Evolutionary conservation across 2,113 vertebrate genomes (phyloP), one percentile per base, ranked within the genome.

Genomic region (Festucalex cinctus): DNA sequence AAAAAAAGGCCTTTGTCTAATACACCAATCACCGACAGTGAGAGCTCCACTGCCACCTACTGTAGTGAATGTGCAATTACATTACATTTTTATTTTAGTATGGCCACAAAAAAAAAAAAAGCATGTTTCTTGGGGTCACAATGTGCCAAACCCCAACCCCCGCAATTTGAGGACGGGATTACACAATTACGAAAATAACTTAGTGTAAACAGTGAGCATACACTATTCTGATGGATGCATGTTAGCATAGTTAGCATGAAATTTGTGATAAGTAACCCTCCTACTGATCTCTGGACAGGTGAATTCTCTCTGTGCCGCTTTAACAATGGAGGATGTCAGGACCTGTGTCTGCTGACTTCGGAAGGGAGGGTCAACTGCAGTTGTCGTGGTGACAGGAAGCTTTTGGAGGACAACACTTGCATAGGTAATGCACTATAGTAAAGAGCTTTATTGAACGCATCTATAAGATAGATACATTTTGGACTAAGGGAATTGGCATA

Each of bases 291-390:
- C 60, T 76, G 9, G 43, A 28, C 48, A 97, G 96, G 96, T 0
- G 95, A 98, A 85, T 94, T 98, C 71, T 99, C 97, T 22, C 90
- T 81, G 0, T 99, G 97, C 83, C 93, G 93, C 5, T 77, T 95
- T 77, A 96, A 96, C 91, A 98, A 98, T 0, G 95, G 95, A 0
- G 95, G 95, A 78, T 99, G 97, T 75, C 95, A 97, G 83, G 97
- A 99, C 75, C 91, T 99, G 63, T 99, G 97, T 79, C 85, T 98
- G 71, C 92, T 96, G 75, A 94, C 94, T 0, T 94, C 94, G 19
- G 95, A 94, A 9, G 95, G 96, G 54, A 93, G 95, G 0, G 93
- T 98, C 70, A 96, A 96, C 90, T 99, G 97, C 87, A 95, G 95
- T 62, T 99, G 97, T 83, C 93, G 96, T 0, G 97, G 95, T 0